phyloP scores from a whole-genome alignment of 2,888 invertebrate genomes.

The Drosophila stalkeri region DNA sequence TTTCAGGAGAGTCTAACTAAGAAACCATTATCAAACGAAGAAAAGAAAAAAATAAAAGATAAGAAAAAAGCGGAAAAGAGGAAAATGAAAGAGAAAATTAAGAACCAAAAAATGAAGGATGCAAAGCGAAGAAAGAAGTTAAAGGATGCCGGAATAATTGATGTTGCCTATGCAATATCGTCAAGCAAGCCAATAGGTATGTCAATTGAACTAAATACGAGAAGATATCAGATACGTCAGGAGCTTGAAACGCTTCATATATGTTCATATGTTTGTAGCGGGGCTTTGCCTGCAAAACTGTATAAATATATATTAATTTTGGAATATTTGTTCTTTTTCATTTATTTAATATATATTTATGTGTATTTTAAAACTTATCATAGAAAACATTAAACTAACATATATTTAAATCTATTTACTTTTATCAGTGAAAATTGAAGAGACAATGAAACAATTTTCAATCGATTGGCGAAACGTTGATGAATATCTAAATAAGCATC shows the following conservation, averaged over 20 bases:
- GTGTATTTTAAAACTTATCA: background rate
- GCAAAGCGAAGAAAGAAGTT: slow-evolving; percentile 74
- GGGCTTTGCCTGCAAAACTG: too few species aligned
- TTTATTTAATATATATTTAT: too few species aligned
- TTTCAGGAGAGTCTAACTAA: slow-evolving; percentile 72
- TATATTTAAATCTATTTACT: slow-evolving; percentile 1
- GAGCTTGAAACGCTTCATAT: too few species aligned
- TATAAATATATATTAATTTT: too few species aligned
- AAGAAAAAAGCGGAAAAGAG: slow-evolving; percentile 62
- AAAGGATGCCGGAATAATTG: slow-evolving; percentile 71
- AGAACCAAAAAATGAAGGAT: slow-evolving; percentile 68
- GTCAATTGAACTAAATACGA: background rate
- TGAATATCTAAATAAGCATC: slow-evolving; percentile 81
- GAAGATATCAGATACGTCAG: background rate
- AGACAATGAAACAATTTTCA: slow-evolving; percentile 72
- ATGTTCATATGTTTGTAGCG: too few species aligned
- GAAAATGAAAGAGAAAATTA: slow-evolving; percentile 70
- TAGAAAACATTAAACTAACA: background rate
- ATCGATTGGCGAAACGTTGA: slow-evolving; percentile 83
- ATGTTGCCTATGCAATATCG: slow-evolving; percentile 66
- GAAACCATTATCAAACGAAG: slow-evolving; percentile 78
- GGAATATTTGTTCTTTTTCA: too few species aligned
- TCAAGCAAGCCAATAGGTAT: slow-evolving; percentile 74
- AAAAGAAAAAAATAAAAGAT: slow-evolving; percentile 76
- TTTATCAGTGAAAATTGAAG: slow-evolving; percentile 70